Evolutionary conservation across 2,797 vertebrate species (phyloP), one percentile per base, ranked within the genome.

Genomic region (Chelon labrosus): DNA sequence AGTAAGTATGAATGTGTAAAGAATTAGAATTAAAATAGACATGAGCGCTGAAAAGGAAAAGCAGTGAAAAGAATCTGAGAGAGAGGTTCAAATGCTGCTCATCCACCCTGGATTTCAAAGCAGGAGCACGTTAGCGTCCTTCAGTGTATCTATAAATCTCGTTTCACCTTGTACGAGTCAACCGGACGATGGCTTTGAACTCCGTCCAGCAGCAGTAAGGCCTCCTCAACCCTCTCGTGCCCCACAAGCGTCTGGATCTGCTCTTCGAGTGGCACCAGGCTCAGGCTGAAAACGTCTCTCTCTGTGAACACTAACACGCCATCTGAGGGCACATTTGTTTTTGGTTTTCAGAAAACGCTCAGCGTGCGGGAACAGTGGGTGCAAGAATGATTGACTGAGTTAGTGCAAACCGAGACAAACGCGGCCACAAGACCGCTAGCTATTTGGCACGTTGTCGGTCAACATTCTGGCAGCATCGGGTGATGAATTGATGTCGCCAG

Each of bases 191-290:
- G 77, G 49, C 65, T 62, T 79, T 91, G 90, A 74, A 89, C 81
- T 47, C 87, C 85, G 0, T 93, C 85, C 76, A 94, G 79, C 68
- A 94, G 82, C 14, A 66, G 5, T 22, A 92, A 74, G 10, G 93
- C 93, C 83, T 94, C 91, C 38, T 92, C 85, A 7, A 81, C 61
- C 60, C 84, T 83, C 67, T 92, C 83, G 0, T 67, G 56, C 8
- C 42, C 73, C 0, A 94, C 79, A 7, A 94, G 91, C 10, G 79
- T 54, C 50, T 85, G 80, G 80, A 94, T 89, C 81, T 95, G 93
- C 54, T 91, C 84, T 25, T 89, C 65, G 1, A 93, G 19, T 1
- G 93, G 87, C 69, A 87, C 86, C 57, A 80, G 72, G n/a, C 75
- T 71, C 79, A 95, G 82, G 61, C 65, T 80, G 79, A 90, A 85